Percentiles rank a stretch among this genome's conserved stretches.
These are phyloP conservation scores for Spermophilus dauricus DNA, from an alignment of 2,113 vertebrate genomes.

Conservation along the genomic window DNA sequence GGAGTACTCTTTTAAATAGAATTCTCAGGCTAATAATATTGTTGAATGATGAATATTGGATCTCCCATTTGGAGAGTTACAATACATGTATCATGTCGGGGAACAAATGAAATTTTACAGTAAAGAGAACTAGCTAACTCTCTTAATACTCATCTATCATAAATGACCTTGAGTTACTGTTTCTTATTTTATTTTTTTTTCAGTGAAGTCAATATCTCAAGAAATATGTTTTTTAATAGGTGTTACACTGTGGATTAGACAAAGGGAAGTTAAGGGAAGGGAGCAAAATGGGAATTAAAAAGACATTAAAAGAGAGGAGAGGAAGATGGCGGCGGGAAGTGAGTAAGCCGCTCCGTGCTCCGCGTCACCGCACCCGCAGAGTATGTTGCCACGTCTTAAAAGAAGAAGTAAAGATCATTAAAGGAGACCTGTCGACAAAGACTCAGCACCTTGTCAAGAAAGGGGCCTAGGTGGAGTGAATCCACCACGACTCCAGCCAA, in stretches of 20 bases:
- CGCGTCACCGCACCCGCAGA: too few relatives aligned
- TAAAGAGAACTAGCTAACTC: conserved; percentile 21
- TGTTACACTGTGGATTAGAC: not conserved
- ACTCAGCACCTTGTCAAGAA: too few relatives aligned
- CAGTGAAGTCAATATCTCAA: not conserved
- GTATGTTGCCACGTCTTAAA: too few relatives aligned
- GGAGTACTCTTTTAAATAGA: conserved; percentile 14
- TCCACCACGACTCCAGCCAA: too few relatives aligned
- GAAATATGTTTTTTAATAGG: not conserved
- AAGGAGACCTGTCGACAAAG: too few relatives aligned
- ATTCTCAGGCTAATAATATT: conserved; percentile 1
- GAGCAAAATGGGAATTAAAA: too few relatives aligned
- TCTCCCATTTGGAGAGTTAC: not conserved
- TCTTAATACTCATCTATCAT: not conserved
- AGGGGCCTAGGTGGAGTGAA: too few relatives aligned
- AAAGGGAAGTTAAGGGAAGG: too few relatives aligned
- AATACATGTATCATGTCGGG: not conserved
- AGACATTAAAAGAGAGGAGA: too few relatives aligned
- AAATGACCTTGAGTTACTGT: not conserved
- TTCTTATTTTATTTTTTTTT: not conserved
- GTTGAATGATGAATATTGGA: not conserved
- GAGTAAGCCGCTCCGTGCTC: too few relatives aligned
- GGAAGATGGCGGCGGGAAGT: too few relatives aligned
- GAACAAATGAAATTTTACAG: not conserved
- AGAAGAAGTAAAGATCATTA: too few relatives aligned